phyloP scores from a whole-genome alignment of 1,140 invertebrate genomes.

The Drosophila santomea region DNA sequence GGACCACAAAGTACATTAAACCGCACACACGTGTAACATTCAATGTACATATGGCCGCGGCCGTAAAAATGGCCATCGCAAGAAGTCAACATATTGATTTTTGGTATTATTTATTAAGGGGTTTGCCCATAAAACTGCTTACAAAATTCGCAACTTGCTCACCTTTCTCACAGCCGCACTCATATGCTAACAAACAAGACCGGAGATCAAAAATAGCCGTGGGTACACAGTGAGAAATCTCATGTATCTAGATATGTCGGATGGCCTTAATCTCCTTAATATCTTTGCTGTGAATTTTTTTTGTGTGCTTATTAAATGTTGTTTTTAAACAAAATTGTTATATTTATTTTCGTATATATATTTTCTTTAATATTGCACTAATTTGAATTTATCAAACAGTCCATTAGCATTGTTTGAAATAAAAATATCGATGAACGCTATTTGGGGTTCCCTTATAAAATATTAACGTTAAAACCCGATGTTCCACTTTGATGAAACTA shows the following conservation, averaged over 20 bases:
- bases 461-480: too few relatives aligned
- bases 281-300: background rate
- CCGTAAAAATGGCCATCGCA: conserved; percentile 49
- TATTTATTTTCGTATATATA: too few relatives aligned
- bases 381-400: too few relatives aligned
- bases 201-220: conserved; percentile 11
- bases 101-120: conserved; percentile 73
- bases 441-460: too few relatives aligned
- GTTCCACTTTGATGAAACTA: background rate
- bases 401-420: too few relatives aligned
- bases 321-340: too few relatives aligned
- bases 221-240: conserved; percentile 1
- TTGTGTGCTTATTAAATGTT: too few relatives aligned
- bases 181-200: conserved; percentile 29
- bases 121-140: conserved; percentile 49
- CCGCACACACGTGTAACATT: conserved; percentile 45
- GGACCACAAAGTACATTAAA: conserved; percentile 55
- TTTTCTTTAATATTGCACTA: too few relatives aligned
- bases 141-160: conserved; percentile 49
- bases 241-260: background rate
- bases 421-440: too few relatives aligned
- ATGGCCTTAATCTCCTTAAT: background rate
- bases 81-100: conserved; percentile 75
- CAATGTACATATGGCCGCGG: conserved; percentile 37
- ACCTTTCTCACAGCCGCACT: conserved; percentile 23